Base-by-base conservation (phyloP, 2,888 invertebrate species). In the Acrobeloides nanus region DNA sequence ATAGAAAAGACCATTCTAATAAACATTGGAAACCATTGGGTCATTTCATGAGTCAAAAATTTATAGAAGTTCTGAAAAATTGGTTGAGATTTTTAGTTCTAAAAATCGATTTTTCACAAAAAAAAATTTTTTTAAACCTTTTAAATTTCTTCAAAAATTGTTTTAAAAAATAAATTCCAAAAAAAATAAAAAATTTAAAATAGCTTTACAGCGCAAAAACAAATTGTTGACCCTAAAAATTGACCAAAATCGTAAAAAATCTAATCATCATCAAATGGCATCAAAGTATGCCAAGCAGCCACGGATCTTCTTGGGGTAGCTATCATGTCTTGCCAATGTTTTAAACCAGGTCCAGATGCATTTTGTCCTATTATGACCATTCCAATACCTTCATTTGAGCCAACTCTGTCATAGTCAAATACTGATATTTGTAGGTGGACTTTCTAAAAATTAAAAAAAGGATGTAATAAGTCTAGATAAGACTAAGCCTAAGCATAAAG, bases 351-450 rank as follows among this genome's bases (percentile, higher is more conserved):
- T 1, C 69, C 97, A 57, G 87, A 87, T 70, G 90, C 90, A 79
- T 89, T 90, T 81, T 90, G 92, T 46, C 97, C 97, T 70, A 97
- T 82, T 61, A 93, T 84, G 61, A 90, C 89, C 80, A 90, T 89
- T 62, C 97, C 97, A 75, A 97, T 97, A 41, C 95, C 90, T 79
- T 97, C 97, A 72, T 95, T 95, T 49, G 95, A 95, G 59, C 97
- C 97, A 78, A 97, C 97, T 77, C 97, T 86, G 81, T 97, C 97
- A 80, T 97, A 97, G 80, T 97, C 97, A 76, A 97, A 93, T 75
- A 97, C 97, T 56, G 93, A 97, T 74, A 97, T 85, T 78, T 88
- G 86, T 81, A 97, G 82, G 80, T 92, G 88, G 76, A 97, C 93
- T 87, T 95, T 92, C 95, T 97, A 82, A 24, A 62, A 50, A 5